These are phyloP conservation scores for Nansenia antarctica DNA, from an alignment of 2,113 vertebrate genomes.

Conservation along the genomic window DNA sequence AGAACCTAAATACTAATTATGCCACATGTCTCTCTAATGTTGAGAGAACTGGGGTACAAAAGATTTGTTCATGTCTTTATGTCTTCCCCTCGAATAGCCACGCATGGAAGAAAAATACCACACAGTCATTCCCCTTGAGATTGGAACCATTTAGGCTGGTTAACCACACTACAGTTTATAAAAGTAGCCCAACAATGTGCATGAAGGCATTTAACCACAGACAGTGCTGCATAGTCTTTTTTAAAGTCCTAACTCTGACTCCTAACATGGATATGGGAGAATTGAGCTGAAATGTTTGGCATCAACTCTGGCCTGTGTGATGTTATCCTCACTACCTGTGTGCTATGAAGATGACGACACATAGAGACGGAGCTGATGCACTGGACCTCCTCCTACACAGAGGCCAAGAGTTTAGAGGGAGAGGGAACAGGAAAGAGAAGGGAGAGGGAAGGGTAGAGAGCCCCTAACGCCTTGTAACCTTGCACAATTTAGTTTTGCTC, in stretches of 20 bases:
- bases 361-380: too few species aligned
- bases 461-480: not conserved
- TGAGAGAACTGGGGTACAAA: not conserved
- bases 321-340: not conserved
- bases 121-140: constrained; percentile 41
- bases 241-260: too few species aligned
- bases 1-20: not conserved
- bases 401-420: not conserved
- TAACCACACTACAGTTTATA: constrained; percentile 50
- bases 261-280: not conserved
- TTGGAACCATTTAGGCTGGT: constrained; percentile 49
- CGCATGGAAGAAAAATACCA: constrained; percentile 45
- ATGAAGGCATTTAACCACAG: constrained; percentile 59
- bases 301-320: not conserved
- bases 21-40: not conserved
- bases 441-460: not conserved
- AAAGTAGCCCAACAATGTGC: constrained; percentile 34
- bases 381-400: too few species aligned
- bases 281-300: constrained; percentile 10
- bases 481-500: not conserved
- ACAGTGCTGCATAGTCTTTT: not conserved
- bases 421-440: not conserved
- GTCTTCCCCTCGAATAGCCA: constrained; percentile 39
- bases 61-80: constrained; percentile 9
- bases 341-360: constrained; percentile 8